A percentile compares a stretch with the other conserved stretches of the same genome.
phyloP scores from a whole-genome alignment of 2,113 vertebrate species.

The Sturnira hondurensis region DNA sequence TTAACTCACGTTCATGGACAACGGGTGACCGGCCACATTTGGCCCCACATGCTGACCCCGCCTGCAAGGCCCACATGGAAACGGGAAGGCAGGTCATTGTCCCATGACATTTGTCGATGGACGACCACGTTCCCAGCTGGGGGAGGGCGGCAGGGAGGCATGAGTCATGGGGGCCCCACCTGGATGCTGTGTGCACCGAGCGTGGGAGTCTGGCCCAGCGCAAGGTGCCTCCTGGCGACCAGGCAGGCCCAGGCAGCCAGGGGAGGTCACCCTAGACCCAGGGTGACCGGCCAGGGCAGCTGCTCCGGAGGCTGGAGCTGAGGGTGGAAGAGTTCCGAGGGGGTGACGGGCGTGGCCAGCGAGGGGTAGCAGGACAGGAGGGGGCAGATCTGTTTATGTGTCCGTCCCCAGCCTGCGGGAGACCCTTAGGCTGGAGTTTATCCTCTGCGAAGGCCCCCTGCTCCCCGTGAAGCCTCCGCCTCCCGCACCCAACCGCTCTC shows the following conservation, averaged over 20 bases:
- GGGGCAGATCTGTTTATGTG: no score
- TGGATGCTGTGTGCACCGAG: rapidly evolving
- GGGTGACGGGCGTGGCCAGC: rapidly evolving
- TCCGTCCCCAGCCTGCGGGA: no score
- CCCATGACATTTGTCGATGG: rapidly evolving
- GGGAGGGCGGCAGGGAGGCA: no score
- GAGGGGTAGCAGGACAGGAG: rapidly evolving
- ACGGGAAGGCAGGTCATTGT: rapidly evolving
- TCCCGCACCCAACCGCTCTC: no score
- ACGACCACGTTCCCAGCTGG: rapidly evolving
- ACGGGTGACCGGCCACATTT: rapidly evolving
- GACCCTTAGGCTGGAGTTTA: no score
- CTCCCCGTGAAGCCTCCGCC: no score
- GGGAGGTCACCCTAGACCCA: rapidly evolving
- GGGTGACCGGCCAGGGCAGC: rapidly evolving
- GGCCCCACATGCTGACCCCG: rapidly evolving
- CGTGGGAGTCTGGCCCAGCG: rapidly evolving
- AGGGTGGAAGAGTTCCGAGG: rapidly evolving
- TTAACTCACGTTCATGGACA: background rate
- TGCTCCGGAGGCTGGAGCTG: rapidly evolving
- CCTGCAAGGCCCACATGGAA: rapidly evolving
- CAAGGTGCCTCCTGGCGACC: rapidly evolving
- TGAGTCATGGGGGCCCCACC: rapidly evolving
- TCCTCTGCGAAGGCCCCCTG: no score
- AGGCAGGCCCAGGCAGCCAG: background rate